Base-by-base conservation (phyloP, 2,113 vertebrate species). In the Sciurus niger region DNA sequence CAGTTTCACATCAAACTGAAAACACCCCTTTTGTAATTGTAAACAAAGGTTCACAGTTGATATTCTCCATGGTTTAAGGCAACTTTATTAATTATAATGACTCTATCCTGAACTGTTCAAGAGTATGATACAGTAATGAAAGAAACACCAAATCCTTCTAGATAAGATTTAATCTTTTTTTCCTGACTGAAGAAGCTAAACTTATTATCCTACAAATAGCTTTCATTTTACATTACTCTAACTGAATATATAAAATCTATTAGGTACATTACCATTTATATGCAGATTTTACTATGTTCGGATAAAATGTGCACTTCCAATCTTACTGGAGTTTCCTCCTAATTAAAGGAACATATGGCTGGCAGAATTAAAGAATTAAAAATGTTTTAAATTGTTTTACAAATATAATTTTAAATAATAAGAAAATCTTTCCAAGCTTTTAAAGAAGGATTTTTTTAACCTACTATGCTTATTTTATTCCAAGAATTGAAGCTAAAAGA, bases 201-300 rank as follows among this genome's bases (percentile, higher is more conserved):
- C 58, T 88, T 90, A 95, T 85, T 95, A 89, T 22, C 43, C 72
- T 92, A 89, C 80, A 96, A 96, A 96, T 96, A 85, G 92, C 89
- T 97, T 97, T 96, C 53, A 85, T 82, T 97, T 97, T 94, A 84
- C 18, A 94, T 55, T 46, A 92, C 43, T 96, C 84, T 92, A 90
- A 89, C n/a, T 85, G 90, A 96, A 93, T 94, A 86, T 90, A 76
- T 96, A 94, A 97, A 90, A 97, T 94, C 95, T 96, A 95, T 97
- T 96, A 97, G 80, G 72, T 85, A 78, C 76, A 96, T 95, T 97
- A 90, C 17, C 67, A 93, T 90, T 96, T 96, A 94, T 82, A 96
- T 84, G 96, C 90, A 93, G 74, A 94, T 92, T 94, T 96, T 84
- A 96, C 51, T 97, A 65, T 95, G 55, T 85, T 94, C 48, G 73